Conservation (phyloP, 2,797 vertebrate genomes). For the Bufotes viridis region DNA sequence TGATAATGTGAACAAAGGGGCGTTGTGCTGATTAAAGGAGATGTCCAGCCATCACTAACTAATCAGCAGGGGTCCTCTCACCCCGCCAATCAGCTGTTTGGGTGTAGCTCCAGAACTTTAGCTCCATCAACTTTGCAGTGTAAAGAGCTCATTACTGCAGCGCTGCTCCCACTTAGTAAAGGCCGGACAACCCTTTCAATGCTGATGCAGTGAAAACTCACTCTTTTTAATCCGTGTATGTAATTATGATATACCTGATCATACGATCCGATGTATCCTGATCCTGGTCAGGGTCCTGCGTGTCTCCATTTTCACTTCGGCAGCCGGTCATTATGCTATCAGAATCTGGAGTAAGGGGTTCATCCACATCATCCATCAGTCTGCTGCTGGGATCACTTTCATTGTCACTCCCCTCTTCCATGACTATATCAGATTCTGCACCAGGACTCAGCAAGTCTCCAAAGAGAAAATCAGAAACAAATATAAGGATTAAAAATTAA, state of each 20-base stretch:
- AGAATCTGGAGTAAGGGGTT: constrained; percentile 82
- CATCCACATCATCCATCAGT: constrained; percentile 91
- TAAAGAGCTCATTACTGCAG: too few relatives aligned
- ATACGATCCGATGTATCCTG: constrained; percentile 89
- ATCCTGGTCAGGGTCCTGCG: constrained; percentile 85
- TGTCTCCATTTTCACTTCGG: constrained; percentile 82
- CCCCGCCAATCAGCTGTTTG: too few relatives aligned
- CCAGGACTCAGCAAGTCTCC: constrained; percentile 93
- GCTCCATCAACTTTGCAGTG: too few relatives aligned
- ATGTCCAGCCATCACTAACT: too few relatives aligned
- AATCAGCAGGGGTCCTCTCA: too few relatives aligned
- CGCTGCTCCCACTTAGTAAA: too few relatives aligned
- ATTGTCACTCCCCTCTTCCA: constrained; percentile 92
- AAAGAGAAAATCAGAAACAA: not conserved
- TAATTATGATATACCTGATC: constrained; percentile 82
- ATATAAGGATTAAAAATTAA: not conserved
- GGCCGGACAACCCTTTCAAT: too few relatives aligned
- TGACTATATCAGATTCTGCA: constrained; percentile 87
- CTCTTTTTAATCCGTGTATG: too few relatives aligned
- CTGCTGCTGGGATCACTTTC: constrained; percentile 84
- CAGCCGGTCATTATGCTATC: constrained; percentile 79
- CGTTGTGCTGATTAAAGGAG: too few relatives aligned
- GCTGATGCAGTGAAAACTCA: too few relatives aligned
- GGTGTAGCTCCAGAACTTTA: too few relatives aligned
- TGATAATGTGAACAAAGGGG: too few relatives aligned